Percentiles rank a stretch among this genome's conserved stretches.
Conservation (phyloP, 1,140 invertebrate species). For the Drosophila baimaii region DNA sequence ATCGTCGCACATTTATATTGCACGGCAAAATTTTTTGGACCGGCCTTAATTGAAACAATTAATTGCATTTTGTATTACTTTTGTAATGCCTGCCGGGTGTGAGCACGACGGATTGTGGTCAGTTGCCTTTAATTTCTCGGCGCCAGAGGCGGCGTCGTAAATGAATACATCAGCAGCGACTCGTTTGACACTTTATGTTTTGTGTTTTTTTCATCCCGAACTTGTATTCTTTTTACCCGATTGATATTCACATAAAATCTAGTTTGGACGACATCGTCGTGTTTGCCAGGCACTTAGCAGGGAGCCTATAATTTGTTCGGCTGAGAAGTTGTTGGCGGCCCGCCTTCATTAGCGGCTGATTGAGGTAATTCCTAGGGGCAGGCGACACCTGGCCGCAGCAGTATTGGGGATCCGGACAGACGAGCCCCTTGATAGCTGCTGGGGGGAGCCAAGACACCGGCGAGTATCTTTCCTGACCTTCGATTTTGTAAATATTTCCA, state of each 20-base stretch:
- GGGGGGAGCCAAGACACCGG: neutral
- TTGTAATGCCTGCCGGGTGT: slow-evolving; percentile 29
- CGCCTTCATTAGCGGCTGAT: slow-evolving; percentile 54
- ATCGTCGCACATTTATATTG: slow-evolving; percentile 29
- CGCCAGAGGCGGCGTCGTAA: slow-evolving; percentile 39
- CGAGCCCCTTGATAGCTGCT: slow-evolving; percentile 48
- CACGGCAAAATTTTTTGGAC: slow-evolving; percentile 30
- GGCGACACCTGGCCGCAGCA: slow-evolving; percentile 11
- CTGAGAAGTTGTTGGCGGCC: slow-evolving; percentile 37
- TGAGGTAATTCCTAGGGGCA: slow-evolving; percentile 11
- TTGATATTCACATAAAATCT: slow-evolving; percentile 57
- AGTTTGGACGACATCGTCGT: slow-evolving; percentile 48
- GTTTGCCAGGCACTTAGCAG: slow-evolving; percentile 64
- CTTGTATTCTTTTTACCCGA: slow-evolving; percentile 18
- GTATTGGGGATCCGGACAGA: neutral
- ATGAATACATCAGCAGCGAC: slow-evolving; percentile 63
- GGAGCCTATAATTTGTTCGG: slow-evolving; percentile 41
- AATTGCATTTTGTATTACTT: slow-evolving; percentile 55
- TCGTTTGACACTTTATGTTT: slow-evolving; percentile 24
- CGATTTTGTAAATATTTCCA: slow-evolving; percentile 29
- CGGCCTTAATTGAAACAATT: slow-evolving; percentile 56
- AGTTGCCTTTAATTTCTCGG: slow-evolving; percentile 51
- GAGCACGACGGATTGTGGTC: slow-evolving; percentile 39
- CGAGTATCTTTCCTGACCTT: slow-evolving; percentile 21
- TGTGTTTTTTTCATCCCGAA: neutral